Conservation (phyloP, 2,113 vertebrate species). For the Pseudorasbora parva region DNA sequence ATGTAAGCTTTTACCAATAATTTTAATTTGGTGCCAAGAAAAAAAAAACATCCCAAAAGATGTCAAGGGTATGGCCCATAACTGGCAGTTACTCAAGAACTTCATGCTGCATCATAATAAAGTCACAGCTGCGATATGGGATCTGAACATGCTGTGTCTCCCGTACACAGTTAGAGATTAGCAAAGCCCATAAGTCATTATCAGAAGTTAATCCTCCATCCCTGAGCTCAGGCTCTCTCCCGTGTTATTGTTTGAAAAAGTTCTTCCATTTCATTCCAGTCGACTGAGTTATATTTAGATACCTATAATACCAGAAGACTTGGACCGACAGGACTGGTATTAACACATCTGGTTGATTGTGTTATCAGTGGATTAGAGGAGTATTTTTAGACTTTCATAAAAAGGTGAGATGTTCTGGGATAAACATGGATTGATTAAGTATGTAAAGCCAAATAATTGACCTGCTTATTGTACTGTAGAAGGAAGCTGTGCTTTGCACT, state of each 20-base stretch:
- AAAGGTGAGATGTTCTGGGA: slow-evolving; percentile 26
- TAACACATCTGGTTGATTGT: slow-evolving; percentile 11
- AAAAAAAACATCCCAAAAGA: not conserved
- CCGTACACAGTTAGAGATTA: slow-evolving; percentile 23
- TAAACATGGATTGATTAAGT: not conserved
- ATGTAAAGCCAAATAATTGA: not conserved
- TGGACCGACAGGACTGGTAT: slow-evolving; percentile 1
- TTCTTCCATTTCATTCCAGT: slow-evolving; percentile 42
- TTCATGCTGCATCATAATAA: not conserved
- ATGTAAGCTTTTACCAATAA: not conserved
- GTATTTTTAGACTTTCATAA: not conserved
- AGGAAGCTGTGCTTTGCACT: not conserved
- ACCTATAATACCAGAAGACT: not conserved
- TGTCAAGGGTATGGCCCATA: not conserved
- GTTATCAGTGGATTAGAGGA: slow-evolving; percentile 32
- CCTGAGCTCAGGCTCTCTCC: slow-evolving; percentile 36
- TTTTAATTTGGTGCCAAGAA: not conserved
- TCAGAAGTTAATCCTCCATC: slow-evolving; percentile 46
- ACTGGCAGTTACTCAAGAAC: not conserved
- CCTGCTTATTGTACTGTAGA: not conserved
- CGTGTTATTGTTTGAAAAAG: slow-evolving; percentile 46
- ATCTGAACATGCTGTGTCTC: slow-evolving; percentile 11
- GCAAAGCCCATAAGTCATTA: slow-evolving; percentile 39
- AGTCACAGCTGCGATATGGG: not conserved
- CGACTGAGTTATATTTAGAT: slow-evolving; percentile 39